phyloP scores from a whole-genome alignment of 2,113 vertebrate genomes.

The Psettodes erumei region DNA sequence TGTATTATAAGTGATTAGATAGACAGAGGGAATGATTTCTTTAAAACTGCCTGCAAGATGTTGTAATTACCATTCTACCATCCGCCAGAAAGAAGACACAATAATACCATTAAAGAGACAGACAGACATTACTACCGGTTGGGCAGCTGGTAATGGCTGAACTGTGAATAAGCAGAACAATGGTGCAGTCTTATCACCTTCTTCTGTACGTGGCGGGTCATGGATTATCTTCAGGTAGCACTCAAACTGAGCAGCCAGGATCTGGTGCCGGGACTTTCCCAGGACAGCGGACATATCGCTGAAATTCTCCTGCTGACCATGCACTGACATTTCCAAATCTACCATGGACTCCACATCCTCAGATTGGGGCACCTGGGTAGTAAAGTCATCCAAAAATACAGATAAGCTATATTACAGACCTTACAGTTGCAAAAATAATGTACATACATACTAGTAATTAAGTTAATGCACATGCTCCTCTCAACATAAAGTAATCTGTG shows the following conservation, averaged over 20 bases:
- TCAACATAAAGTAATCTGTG: not conserved
- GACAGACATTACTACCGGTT: not conserved
- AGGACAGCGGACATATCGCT: conserved; percentile 27
- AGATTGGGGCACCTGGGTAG: conserved; percentile 62
- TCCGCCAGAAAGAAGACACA: not conserved
- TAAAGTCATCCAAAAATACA: not conserved
- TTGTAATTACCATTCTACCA: not conserved
- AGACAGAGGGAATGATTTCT: not conserved
- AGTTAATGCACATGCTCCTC: not conserved
- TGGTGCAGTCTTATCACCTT: conserved; percentile 58
- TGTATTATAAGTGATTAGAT: not conserved
- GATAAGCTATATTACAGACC: not conserved
- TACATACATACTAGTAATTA: not conserved
- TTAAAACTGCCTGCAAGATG: not conserved
- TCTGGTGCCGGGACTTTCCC: conserved; percentile 56
- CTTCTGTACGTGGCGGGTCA: conserved; percentile 68
- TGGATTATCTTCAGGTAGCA: conserved; percentile 84
- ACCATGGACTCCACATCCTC: conserved; percentile 51
- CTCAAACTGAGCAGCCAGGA: conserved; percentile 84
- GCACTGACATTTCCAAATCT: not conserved
- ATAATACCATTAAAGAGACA: not conserved
- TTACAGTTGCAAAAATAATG: not conserved
- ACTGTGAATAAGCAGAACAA: not conserved
- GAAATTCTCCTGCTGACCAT: conserved; percentile 41
- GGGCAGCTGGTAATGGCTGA: not conserved